Base-by-base conservation (phyloP, 1,140 invertebrate species). In the Steinernema khuongi region DNA sequence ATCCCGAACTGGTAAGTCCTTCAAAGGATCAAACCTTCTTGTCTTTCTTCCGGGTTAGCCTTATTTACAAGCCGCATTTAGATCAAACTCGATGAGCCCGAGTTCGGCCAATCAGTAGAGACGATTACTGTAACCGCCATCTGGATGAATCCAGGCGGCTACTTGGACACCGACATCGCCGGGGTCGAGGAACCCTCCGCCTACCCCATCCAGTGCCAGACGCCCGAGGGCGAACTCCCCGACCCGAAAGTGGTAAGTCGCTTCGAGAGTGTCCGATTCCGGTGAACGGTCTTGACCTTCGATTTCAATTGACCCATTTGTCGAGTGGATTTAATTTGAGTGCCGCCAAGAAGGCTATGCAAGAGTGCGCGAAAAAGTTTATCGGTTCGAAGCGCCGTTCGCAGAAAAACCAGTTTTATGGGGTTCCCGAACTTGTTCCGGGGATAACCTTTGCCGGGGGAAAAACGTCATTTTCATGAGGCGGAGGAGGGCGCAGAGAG, bases 211-310 rank as follows among this genome's bases (percentile, higher is more conserved):
- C 74, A 77, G 17, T 77, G 76, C 31, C 68, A 68, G 29, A 73
- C 76, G 33, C 76, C 76, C 0, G 76, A 77, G 72, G 76, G 74
- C n/a, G 76, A 77, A 71, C 60, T 77, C 1, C 76, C 74, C 17
- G 60, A 73, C 17, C 76, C 76, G 1, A 67, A 77, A 44, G 72
- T 77, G 26, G 76, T 75, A 68, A 76, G 66, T 43, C 26, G 4
- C 2, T 60, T 22, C 50, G n/a, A n/a, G n/a, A 14, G 7, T 22
- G 50, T 60, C 19, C 22, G 14, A 22, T 7, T 4, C 14, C 11
- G 4, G 50, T 60, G 26, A 60, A 60, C 50, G 50, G 26, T 60
- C 7, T 60, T 60, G 50, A 60, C 50, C 50, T 60, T 60, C 50
- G 50, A 14, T 60, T 60, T 14, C 50, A 60, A 60, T 60, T 60